Base-by-base conservation (phyloP, 2,113 vertebrate genomes). In the Gadus macrocephalus region DNA sequence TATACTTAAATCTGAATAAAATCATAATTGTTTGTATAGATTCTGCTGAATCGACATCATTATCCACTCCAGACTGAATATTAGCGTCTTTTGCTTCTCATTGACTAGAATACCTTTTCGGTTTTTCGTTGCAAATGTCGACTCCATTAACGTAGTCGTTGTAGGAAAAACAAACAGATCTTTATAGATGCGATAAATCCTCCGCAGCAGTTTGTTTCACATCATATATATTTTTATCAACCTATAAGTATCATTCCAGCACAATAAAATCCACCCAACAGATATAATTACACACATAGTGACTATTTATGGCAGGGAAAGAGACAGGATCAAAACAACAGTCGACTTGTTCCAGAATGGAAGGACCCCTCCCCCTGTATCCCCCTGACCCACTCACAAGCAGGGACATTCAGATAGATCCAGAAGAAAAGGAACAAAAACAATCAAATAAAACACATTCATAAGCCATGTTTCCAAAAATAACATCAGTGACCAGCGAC, bases 401-500 rank as follows among this genome's bases (percentile, higher is more conserved):
- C 3, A 70, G 60, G 74, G 64, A 82, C 66, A 20, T 62, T 66
- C 68, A 73, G 81, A 81, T n/a, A 49, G 35, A 64, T 72, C 63
- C 61, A 53, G 53, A 71, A 80, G 78, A 77, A 7, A 80, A 82
- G 84, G 1, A 62, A 66, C 14, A 42, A 53, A 69, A 80, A 81
- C 0, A 58, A 58, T 58, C 15, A 78, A 5, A 78, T 81, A 85
- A 17, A 20, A 19, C 58, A 88, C 86, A 88, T 88, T 87, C 82
- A 89, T 77, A 86, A 83, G 81, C 82, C 84, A 74, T 68, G 73
- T 73, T 76, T 77, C 73, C 42, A 58, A 58, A 58, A 58, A 58
- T 14, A 58, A 81, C 76, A 76, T 86, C 83, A 83, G 85, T 88
- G 82, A 78, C 83, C 71, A 80, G 66, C 83, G 69, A 87, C 78